phyloP scores from a whole-genome alignment of 2,888 invertebrate species.

The Trachelus iudaicus region DNA sequence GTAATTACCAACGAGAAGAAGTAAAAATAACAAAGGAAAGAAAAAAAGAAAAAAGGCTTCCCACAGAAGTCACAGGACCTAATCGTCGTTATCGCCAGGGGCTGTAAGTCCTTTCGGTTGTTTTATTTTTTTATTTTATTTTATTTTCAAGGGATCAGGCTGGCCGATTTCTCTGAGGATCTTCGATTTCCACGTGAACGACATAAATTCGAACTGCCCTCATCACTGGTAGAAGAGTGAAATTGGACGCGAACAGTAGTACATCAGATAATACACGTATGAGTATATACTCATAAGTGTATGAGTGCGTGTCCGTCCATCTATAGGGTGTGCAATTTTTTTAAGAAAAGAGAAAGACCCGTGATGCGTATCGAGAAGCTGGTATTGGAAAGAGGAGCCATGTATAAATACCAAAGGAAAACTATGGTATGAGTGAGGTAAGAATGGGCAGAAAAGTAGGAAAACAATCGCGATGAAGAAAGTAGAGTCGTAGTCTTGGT shows the following conservation, averaged over 20 bases:
- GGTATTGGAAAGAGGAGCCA: background rate
- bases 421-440: background rate
- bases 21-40: background rate
- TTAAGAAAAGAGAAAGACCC: background rate
- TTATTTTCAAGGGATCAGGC: background rate
- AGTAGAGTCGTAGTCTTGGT: background rate
- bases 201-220: background rate
- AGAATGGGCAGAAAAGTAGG: background rate
- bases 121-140: background rate
- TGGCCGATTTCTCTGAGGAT: background rate
- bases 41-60: background rate
- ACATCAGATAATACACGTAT: background rate
- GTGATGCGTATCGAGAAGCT: background rate
- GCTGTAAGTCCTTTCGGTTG: background rate
- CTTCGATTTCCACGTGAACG: background rate
- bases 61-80: background rate
- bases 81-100: background rate
- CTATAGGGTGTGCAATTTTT: background rate
- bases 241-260: background rate
- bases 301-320: background rate
- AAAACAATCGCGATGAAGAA: background rate
- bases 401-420: background rate
- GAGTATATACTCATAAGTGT: background rate
- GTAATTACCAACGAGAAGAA: slow-evolving; percentile 28
- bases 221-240: background rate